phyloP scores from a whole-genome alignment of 2,888 invertebrate genomes.

The Hyposoter dolosus region DNA sequence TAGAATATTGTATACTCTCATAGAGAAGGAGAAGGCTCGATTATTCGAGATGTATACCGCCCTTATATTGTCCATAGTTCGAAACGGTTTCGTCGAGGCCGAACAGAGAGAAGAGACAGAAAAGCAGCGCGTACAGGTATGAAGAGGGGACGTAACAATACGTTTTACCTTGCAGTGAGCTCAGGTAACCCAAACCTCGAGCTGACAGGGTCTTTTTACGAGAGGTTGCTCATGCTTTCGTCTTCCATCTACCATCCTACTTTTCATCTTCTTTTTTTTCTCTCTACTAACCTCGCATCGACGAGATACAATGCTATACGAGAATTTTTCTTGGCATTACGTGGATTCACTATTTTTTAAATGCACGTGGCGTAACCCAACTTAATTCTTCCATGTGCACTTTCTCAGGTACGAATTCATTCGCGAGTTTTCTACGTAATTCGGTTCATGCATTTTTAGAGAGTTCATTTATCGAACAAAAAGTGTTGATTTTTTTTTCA shows the following conservation, averaged over 20 bases:
- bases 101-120: constrained; percentile 30
- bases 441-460: not conserved
- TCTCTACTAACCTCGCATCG: constrained; percentile 50
- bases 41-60: constrained; percentile 45
- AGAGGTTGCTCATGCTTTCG: constrained; percentile 48
- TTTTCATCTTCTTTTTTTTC: constrained; percentile 36
- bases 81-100: constrained; percentile 28
- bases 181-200: constrained; percentile 71
- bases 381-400: not conserved
- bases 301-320: constrained; percentile 58
- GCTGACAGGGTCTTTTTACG: constrained; percentile 62
- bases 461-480: not conserved
- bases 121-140: constrained; percentile 24
- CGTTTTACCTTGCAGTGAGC: constrained; percentile 71
- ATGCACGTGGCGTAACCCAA: constrained; percentile 61
- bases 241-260: constrained; percentile 62
- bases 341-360: constrained; percentile 57
- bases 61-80: constrained; percentile 40
- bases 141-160: constrained; percentile 66
- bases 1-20: constrained; percentile 36
- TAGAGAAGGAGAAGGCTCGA: constrained; percentile 5
- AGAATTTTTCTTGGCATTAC: constrained; percentile 58
- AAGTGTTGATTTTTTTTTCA: not conserved
- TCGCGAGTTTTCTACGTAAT: not conserved
- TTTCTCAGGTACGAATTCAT: not conserved